These are phyloP conservation scores for Schizopygopsis pylzovi DNA, from an alignment of 2,797 vertebrate genomes.

Conservation along the genomic window DNA sequence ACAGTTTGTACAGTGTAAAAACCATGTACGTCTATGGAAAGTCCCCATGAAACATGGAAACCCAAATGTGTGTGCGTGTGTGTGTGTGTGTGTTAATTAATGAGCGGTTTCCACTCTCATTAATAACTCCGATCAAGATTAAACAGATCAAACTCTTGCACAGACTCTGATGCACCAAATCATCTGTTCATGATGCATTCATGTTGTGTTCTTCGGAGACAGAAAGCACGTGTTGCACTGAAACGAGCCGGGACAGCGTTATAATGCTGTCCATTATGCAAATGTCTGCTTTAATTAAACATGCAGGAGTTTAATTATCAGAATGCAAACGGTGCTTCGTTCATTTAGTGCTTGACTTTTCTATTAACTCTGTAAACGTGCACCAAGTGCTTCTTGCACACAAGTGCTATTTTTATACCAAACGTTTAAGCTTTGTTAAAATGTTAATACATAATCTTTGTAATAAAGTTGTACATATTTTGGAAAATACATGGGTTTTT, in stretches of 20 bases:
- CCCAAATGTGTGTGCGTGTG: too few relatives aligned
- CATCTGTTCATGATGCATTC: not conserved
- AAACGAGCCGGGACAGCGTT: slow-evolving; percentile 18
- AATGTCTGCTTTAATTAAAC: slow-evolving; percentile 13
- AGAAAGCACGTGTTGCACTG: slow-evolving; percentile 33
- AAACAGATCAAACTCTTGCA: too few relatives aligned
- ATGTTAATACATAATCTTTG: slow-evolving; percentile 71
- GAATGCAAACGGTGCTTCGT: slow-evolving; percentile 42
- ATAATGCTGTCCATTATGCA: slow-evolving; percentile 25
- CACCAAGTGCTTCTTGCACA: slow-evolving; percentile 24
- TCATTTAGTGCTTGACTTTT: slow-evolving; percentile 14
- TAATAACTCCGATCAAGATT: too few relatives aligned
- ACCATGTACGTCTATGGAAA: too few relatives aligned
- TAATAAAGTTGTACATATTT: slow-evolving; percentile 82
- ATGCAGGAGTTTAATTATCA: slow-evolving; percentile 39
- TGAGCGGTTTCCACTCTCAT: too few relatives aligned
- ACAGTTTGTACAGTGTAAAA: too few relatives aligned
- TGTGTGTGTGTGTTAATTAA: too few relatives aligned
- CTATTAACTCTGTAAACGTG: slow-evolving; percentile 22
- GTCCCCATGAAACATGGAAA: too few relatives aligned
- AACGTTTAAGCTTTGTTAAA: slow-evolving; percentile 68
- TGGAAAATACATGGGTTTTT: slow-evolving; percentile 24
- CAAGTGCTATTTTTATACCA: slow-evolving; percentile 57
- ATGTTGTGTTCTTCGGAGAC: not conserved
- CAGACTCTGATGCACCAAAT: not conserved